phyloP scores from a whole-genome alignment of 2,888 invertebrate genomes.

The Holacanthella duospinosa region DNA sequence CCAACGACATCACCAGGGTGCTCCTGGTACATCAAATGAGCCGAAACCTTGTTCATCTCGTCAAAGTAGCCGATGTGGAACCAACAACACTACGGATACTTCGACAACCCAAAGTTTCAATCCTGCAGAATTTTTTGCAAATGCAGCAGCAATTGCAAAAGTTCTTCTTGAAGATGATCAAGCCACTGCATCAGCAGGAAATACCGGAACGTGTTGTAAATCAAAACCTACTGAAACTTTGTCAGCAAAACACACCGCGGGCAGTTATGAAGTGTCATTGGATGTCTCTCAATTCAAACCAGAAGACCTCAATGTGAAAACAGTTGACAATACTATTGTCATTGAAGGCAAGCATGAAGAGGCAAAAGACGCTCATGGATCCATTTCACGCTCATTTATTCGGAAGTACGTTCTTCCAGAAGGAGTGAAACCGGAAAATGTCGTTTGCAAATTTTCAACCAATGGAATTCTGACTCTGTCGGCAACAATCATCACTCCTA shows the following conservation, averaged over 20 bases:
- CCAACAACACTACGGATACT: too few relatives aligned
- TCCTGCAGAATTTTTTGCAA: neutral
- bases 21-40: neutral
- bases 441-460: neutral
- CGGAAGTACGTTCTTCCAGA: neutral
- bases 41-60: neutral
- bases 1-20: neutral
- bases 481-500: conserved; percentile 16
- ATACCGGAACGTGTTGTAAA: neutral
- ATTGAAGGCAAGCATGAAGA: neutral
- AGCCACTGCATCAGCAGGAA: neutral
- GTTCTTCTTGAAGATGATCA: neutral
- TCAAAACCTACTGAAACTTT: neutral
- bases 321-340: neutral
- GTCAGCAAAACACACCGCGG: neutral
- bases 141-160: neutral
- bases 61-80: neutral
- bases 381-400: neutral
- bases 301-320: neutral
- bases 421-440: neutral
- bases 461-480: conserved; percentile 14
- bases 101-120: too few relatives aligned
- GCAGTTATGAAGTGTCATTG: neutral
- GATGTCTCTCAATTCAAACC: neutral
- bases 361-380: neutral